These are phyloP conservation scores for Palythoa grandiflora DNA, from an alignment of 92 coral and sea anemone species.

Conservation along the genomic window DNA sequence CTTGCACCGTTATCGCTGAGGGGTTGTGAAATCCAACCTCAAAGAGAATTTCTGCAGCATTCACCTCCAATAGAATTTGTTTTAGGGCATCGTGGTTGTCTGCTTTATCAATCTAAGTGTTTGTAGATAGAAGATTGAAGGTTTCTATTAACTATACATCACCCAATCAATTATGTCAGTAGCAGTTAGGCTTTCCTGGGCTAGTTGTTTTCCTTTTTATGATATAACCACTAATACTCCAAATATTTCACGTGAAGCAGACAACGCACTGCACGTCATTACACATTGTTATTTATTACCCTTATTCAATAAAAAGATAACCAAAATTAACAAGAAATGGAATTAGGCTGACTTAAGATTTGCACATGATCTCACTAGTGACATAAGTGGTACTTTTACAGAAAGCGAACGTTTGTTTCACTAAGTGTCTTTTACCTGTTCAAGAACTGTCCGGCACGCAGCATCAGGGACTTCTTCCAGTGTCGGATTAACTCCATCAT, in stretches of 20 bases:
- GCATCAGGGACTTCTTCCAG: constrained; percentile 43
- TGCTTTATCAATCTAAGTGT: constrained; percentile 31
- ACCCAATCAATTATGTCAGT: background rate
- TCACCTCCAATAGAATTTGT: constrained; percentile 24
- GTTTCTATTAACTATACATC: background rate
- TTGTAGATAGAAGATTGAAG: background rate
- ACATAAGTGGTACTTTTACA: background rate
- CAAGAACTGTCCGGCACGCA: constrained; percentile 19
- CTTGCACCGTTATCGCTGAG: constrained; percentile 28
- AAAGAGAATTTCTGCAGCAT: constrained; percentile 36
- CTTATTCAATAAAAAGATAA: too few relatives aligned
- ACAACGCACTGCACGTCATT: background rate
- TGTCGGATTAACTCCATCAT: constrained; percentile 37
- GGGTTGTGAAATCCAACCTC: constrained; percentile 48
- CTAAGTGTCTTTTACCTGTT: constrained; percentile 16
- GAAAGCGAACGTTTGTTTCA: background rate
- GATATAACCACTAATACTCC: background rate
- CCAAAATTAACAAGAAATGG: too few relatives aligned
- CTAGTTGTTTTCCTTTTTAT: background rate
- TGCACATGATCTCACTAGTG: background rate
- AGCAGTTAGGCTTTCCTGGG: background rate
- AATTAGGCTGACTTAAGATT: background rate
- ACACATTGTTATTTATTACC: too few relatives aligned
- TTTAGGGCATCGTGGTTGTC: constrained; percentile 33
- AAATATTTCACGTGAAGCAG: background rate